Evolutionary conservation across 2,888 invertebrate genomes (phyloP), one percentile per base, ranked within the genome.

Genomic region (Pseudeuparius sepicola): DNA sequence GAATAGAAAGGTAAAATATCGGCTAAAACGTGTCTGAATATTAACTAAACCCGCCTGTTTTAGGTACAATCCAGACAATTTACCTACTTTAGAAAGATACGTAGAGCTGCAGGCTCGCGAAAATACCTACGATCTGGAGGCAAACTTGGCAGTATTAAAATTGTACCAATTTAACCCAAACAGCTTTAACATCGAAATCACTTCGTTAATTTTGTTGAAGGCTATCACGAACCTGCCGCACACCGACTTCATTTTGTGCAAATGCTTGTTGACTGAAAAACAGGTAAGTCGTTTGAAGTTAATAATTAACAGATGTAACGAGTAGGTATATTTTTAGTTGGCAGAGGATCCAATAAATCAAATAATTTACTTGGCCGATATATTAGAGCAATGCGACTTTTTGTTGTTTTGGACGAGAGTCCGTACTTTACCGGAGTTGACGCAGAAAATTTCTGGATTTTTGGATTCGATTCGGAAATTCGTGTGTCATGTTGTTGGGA

Each of bases 191-290:
- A 67, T 77, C 27, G 79, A 83, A 36, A 79, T 94, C 20, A 86
- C 90, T 2, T 80, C 84, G 46, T 82, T 85, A 54, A 93, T 99
- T 52, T 68, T 98, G 26, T 61, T 98, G 47, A 98, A 98, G 61
- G 92, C 96, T 2, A 66, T 98, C 24, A 96, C 97, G 6, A 96
- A 94, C 63, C 75, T 97, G 49, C 98, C 98, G 0, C 92, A 96
- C 56, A 89, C 96, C 5, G 98, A 98, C 64, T 96, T 97, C 57
- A 90, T 93, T 28, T 69, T 98, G 45, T 98, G 97, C 67, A 98
- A 98, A 65, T 97, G 94, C 61, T 73, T 98, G 36, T 70, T 98
- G 39, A 81, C 87, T 45, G 85, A 88, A 38, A 71, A 72, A 50
- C 73, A 73, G 56, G 75, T 76, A 47, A 42, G 26, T 10, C 15